phyloP scores from a whole-genome alignment of 2,797 vertebrate genomes.

The Sebastes trivittatus region DNA sequence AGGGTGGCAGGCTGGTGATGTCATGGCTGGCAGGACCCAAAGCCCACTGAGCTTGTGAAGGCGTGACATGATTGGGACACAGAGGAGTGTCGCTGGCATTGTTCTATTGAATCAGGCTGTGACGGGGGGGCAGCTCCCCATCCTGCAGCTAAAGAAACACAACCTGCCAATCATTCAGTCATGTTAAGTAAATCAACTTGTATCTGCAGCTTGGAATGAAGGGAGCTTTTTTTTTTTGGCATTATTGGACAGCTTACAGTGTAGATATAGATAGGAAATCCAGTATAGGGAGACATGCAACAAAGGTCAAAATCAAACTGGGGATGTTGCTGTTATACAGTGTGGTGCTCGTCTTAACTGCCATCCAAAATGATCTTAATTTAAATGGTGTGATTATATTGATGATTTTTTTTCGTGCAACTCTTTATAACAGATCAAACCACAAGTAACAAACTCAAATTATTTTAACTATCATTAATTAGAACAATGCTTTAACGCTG shows the following conservation, averaged over 20 bases:
- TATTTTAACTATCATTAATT: not conserved
- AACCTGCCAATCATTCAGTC: slow-evolving; percentile 38
- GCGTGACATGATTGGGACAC: slow-evolving; percentile 55
- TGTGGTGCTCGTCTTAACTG: not conserved
- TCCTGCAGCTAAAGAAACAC: slow-evolving; percentile 21
- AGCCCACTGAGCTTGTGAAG: slow-evolving; percentile 50
- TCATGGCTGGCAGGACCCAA: slow-evolving; percentile 63
- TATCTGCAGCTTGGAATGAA: not conserved
- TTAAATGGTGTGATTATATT: not conserved
- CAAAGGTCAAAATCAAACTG: not conserved
- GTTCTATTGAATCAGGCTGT: slow-evolving; percentile 59
- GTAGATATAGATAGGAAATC: not conserved
- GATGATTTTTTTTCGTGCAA: not conserved
- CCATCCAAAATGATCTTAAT: not conserved
- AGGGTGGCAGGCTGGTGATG: slow-evolving; percentile 60
- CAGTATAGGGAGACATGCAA: not conserved
- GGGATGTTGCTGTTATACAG: not conserved
- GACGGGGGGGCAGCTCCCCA: slow-evolving; percentile 16
- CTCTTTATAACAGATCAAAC: not conserved
- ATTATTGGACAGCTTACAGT: not conserved
- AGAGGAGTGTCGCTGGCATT: slow-evolving; percentile 52
- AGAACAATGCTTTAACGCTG: not conserved
- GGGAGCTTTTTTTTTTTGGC: not conserved
- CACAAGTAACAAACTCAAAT: not conserved
- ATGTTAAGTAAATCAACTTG: not conserved